These are phyloP conservation scores for Fabriciana adippe DNA, from an alignment of 2,888 invertebrate species.

Conservation along the genomic window DNA sequence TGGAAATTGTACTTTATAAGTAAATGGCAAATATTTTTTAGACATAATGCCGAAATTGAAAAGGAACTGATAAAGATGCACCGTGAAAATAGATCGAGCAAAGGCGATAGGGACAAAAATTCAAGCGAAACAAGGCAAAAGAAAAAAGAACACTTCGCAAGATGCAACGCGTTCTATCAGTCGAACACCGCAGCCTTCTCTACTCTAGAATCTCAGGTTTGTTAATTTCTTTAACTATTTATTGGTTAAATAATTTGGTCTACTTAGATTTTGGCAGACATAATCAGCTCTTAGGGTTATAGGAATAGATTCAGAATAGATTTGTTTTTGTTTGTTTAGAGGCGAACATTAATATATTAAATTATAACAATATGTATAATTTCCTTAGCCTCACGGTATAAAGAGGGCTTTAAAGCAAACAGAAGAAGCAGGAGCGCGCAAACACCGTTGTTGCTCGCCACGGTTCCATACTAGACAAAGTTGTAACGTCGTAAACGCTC, in stretches of 20 bases:
- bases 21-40: slow-evolving; percentile 47
- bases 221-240: not conserved
- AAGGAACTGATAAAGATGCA: slow-evolving; percentile 88
- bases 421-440: slow-evolving; percentile 45
- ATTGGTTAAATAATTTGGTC: too few species aligned
- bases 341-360: not conserved
- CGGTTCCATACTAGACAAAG: slow-evolving; percentile 40
- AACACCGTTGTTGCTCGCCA: slow-evolving; percentile 52
- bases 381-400: slow-evolving; percentile 50
- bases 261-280: too few species aligned
- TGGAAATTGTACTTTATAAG: not conserved
- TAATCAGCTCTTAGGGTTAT: too few species aligned
- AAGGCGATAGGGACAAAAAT: slow-evolving; percentile 50
- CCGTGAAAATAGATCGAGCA: slow-evolving; percentile 81
- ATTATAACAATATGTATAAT: too few species aligned
- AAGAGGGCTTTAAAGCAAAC: slow-evolving; percentile 52
- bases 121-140: slow-evolving; percentile 64
- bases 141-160: slow-evolving; percentile 70
- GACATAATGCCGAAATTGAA: slow-evolving; percentile 93
- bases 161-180: slow-evolving; percentile 66
- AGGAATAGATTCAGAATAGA: too few species aligned
- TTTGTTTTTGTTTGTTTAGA: too few species aligned
- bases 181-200: slow-evolving; percentile 49
- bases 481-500: not conserved
- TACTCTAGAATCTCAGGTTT: slow-evolving; percentile 39